A percentile compares a stretch with the other conserved stretches of the same genome.
These are phyloP conservation scores for Erpobdella octoculata DNA, from an alignment of 2,888 invertebrate species.

Conservation along the genomic window DNA sequence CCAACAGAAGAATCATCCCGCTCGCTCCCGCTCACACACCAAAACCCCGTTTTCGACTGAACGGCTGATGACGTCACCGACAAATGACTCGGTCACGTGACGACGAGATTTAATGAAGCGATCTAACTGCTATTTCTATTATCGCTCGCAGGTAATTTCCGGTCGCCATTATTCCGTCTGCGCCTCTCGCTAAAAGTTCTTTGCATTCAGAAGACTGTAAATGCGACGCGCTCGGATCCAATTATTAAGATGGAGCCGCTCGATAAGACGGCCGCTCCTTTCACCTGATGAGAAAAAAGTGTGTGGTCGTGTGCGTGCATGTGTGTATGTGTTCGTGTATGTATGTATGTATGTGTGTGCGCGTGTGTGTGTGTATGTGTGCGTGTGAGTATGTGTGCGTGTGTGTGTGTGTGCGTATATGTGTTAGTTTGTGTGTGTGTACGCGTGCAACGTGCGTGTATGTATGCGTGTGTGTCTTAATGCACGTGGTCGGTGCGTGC, in stretches of 20 bases:
- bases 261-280: neutral
- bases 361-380: neutral
- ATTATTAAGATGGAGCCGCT: neutral
- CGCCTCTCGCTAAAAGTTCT: too few species aligned
- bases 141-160: conserved; percentile 12
- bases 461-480: too few species aligned
- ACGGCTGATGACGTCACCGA: neutral
- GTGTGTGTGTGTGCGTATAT: neutral
- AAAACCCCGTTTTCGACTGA: too few species aligned
- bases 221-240: too few species aligned
- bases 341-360: neutral
- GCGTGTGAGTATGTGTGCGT: neutral
- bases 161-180: too few species aligned
- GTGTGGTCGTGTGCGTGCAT: neutral
- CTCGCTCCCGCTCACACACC: too few species aligned
- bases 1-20: too few species aligned
- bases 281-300: neutral
- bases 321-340: neutral
- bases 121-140: neutral
- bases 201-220: too few species aligned
- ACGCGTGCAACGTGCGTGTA: neutral
- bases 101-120: conserved; percentile 6
- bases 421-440: neutral
- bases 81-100: neutral
- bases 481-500: too few species aligned